phyloP scores from a whole-genome alignment of 2,797 vertebrate genomes.

The Kryptolebias ocellatus region DNA sequence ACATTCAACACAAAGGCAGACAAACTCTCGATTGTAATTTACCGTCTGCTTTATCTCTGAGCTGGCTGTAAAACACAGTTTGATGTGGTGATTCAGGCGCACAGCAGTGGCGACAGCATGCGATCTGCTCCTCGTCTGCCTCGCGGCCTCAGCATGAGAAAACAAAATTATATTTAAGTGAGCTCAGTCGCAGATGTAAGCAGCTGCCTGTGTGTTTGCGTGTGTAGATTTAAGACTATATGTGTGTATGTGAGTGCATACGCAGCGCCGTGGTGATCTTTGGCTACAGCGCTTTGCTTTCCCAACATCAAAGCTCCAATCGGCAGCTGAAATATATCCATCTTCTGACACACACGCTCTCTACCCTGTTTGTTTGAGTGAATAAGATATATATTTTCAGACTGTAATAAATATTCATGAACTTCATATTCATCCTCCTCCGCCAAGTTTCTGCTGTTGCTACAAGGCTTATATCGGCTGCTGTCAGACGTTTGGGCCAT shows the following conservation, averaged over 20 bases:
- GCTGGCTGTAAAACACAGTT: slow-evolving; percentile 21
- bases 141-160: slow-evolving; percentile 10
- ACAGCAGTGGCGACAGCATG: slow-evolving; percentile 17
- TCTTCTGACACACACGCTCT: slow-evolving; percentile 6
- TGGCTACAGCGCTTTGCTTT: slow-evolving; percentile 27
- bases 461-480: slow-evolving; percentile 43
- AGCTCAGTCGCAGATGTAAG: slow-evolving; percentile 16
- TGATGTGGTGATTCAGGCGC: slow-evolving; percentile 46
- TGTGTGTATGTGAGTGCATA: neutral
- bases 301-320: slow-evolving; percentile 40
- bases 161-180: slow-evolving; percentile 19
- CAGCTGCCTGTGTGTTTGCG: neutral
- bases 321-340: slow-evolving; percentile 38
- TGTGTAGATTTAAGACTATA: neutral
- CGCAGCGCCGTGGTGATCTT: slow-evolving; percentile 2
- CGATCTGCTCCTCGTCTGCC: slow-evolving; percentile 16
- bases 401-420: slow-evolving; percentile 62
- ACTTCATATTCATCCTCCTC: slow-evolving; percentile 23
- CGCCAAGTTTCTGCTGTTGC: slow-evolving; percentile 39
- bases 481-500: slow-evolving; percentile 54
- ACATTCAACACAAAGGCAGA: slow-evolving; percentile 26
- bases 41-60: slow-evolving; percentile 30
- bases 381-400: slow-evolving; percentile 35
- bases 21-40: slow-evolving; percentile 36
- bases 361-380: slow-evolving; percentile 38